A percentile compares a stretch with the other conserved stretches of the same genome.
Conservation (phyloP, 2,888 invertebrate species). For the Lasioglossum malachurum region DNA sequence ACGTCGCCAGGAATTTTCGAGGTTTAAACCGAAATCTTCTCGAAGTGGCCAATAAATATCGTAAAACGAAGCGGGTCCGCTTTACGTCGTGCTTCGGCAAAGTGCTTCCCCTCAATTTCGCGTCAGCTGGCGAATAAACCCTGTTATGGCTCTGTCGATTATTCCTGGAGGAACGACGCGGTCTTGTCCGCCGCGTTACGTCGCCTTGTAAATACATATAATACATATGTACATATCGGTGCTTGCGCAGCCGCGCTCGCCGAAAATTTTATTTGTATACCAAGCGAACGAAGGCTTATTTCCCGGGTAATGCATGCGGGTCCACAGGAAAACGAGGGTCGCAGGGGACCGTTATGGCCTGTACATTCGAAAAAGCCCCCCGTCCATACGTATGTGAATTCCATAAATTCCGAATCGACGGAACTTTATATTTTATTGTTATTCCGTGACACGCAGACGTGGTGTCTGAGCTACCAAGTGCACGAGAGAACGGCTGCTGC, state of each 20-base stretch:
- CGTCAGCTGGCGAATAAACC: conserved; percentile 34
- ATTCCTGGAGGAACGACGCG: conserved; percentile 26
- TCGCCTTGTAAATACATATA: conserved; percentile 3
- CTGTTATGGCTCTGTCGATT: conserved; percentile 23
- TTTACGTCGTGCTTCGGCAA: conserved; percentile 13
- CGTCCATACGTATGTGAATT: conserved; percentile 31
- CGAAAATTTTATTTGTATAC: conserved; percentile 32
- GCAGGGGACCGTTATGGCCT: conserved; percentile 10
- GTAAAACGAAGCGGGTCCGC: conserved; percentile 18
- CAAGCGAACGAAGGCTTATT: conserved; percentile 33
- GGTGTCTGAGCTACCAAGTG: neutral
- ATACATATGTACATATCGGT: neutral
- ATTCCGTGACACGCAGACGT: conserved; percentile 28
- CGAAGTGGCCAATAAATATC: conserved; percentile 13
- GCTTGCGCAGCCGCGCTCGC: neutral
- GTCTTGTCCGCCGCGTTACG: conserved; percentile 5
- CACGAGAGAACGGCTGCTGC: neutral
- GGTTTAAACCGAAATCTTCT: conserved; percentile 13
- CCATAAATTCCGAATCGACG: conserved; percentile 54
- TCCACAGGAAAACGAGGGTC: neutral
- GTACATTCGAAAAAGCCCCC: conserved; percentile 26
- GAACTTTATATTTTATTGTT: conserved; percentile 38
- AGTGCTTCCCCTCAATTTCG: conserved; percentile 32
- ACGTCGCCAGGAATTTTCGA: neutral
- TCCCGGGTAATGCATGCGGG: conserved; percentile 17